Base-by-base conservation (phyloP, 2,113 vertebrate species). In the Sinocyclocheilus maitianheensis region DNA sequence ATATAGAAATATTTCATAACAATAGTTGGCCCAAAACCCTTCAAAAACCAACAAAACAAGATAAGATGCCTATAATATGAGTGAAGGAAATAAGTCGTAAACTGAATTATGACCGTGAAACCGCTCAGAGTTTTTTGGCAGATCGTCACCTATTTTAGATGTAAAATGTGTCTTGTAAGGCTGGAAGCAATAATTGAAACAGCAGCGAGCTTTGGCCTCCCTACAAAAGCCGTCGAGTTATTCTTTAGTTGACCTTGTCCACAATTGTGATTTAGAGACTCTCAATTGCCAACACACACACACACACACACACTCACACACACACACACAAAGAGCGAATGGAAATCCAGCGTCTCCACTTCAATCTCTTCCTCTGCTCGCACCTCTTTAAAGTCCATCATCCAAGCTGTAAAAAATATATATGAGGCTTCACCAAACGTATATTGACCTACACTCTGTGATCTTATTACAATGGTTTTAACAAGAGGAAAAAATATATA, bases 201-300 rank as follows among this genome's bases (percentile, higher is more conserved):
- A 20, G 30, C 40, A 5, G 22, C 3, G 3, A 34, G 11, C 51
- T 14, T 20, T 46, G 18, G 37, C 51, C 69, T 34, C 37, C 16
- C 24, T 67, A 71, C 77, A 65, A 37, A 24, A 34, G 26, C n/a
- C 18, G 37, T 13, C 2, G 9, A 87, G 24, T 80, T 53, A 69
- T 85, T 85, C 55, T 85, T 75, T 83, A 22, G 34, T 18, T 77
- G 85, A 90, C 87, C 90, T 91, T 90, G 87, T 74, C 74, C 48
- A 80, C 77, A 60, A 85, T 34, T 74, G 72, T 90, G 76, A 91
- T 90, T 91, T 84, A 87, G n/a, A 82, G 71, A 53, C 1, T 40
- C 46, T 81, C 71, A 9, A 81, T 48, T 26, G 26, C 43, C 72
- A 79, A 43, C 40, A 48, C 34, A 71, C 85, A 65, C 53, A 77